phyloP scores from a whole-genome alignment of 1,140 invertebrate species.

The Wasmannia auropunctata region DNA sequence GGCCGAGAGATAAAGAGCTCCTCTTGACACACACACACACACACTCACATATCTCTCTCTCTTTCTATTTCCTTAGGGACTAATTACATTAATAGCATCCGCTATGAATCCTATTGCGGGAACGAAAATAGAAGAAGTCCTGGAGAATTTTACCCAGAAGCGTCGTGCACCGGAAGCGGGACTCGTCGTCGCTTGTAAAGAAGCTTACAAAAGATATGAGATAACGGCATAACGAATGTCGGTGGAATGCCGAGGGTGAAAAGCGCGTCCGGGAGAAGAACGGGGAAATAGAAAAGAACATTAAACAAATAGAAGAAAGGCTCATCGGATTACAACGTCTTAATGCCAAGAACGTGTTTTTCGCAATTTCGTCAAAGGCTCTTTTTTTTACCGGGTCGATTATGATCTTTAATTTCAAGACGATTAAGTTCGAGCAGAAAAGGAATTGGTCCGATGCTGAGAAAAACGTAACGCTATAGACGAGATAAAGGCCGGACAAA shows the following conservation, averaged over 20 bases:
- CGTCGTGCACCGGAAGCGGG: not conserved
- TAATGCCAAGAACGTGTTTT: conserved; percentile 22
- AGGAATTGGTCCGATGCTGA: not conserved
- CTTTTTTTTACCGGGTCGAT: not conserved
- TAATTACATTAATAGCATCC: conserved; percentile 39
- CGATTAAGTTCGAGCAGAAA: not conserved
- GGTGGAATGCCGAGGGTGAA: not conserved
- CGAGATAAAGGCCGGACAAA: not conserved
- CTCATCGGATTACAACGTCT: conserved; percentile 39
- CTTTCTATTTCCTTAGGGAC: not conserved
- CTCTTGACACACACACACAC: conserved; percentile 12
- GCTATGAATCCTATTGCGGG: conserved; percentile 14
- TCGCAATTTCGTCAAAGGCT: conserved; percentile 17
- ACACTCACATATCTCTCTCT: too few relatives aligned
- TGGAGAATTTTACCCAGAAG: conserved; percentile 25
- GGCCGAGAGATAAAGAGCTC: conserved; percentile 12
- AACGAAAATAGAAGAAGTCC: conserved; percentile 23
- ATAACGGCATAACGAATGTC: conserved; percentile 27
- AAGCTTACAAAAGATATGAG: conserved; percentile 26
- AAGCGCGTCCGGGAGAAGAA: not conserved
- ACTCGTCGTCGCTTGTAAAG: not conserved
- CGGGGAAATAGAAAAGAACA: not conserved
- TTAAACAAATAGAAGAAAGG: conserved; percentile 12
- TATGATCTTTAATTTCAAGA: conserved; percentile 27
- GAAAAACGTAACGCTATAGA: not conserved